Percentiles rank a stretch among this genome's conserved stretches.
Conservation (phyloP, 2,888 invertebrate species). For the Gymnosoma rotundatum region DNA sequence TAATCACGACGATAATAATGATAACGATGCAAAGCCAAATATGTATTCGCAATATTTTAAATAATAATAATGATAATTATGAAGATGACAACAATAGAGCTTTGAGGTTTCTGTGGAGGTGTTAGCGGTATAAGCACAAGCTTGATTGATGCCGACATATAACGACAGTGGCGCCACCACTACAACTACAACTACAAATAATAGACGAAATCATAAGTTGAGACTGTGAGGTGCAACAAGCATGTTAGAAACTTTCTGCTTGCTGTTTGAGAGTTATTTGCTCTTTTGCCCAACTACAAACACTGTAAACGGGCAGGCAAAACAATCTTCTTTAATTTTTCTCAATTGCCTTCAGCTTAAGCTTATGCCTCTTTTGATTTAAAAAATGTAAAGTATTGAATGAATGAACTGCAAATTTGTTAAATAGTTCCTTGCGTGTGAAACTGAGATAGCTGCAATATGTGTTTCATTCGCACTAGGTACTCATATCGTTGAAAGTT, state of each 20-base stretch:
- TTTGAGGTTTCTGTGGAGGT: constrained; percentile 68
- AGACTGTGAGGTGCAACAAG: constrained; percentile 18
- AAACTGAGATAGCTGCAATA: constrained; percentile 20
- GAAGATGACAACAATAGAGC: constrained; percentile 55
- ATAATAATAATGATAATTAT: constrained; percentile 2
- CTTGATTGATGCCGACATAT: constrained; percentile 69
- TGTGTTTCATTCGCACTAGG: background rate
- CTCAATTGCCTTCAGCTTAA: constrained; percentile 14
- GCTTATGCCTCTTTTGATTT: constrained; percentile 23
- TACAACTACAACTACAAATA: constrained; percentile 22
- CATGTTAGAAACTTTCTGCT: background rate
- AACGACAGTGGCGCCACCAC: constrained; percentile 69
- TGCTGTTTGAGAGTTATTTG: constrained; percentile 26
- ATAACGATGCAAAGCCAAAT: background rate
- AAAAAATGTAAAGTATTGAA: constrained; percentile 30
- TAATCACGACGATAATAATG: background rate
- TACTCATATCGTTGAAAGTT: constrained; percentile 3
- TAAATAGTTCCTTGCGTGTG: background rate
- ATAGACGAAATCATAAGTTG: constrained; percentile 5
- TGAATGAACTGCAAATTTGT: constrained; percentile 58
- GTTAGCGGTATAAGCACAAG: constrained; percentile 65
- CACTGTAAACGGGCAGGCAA: background rate
- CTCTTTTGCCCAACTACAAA: constrained; percentile 52
- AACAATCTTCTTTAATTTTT: constrained; percentile 37
- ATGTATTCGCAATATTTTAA: background rate